These are phyloP conservation scores for Nemoura dubitans DNA, from an alignment of 2,888 invertebrate species.

Conservation along the genomic window DNA sequence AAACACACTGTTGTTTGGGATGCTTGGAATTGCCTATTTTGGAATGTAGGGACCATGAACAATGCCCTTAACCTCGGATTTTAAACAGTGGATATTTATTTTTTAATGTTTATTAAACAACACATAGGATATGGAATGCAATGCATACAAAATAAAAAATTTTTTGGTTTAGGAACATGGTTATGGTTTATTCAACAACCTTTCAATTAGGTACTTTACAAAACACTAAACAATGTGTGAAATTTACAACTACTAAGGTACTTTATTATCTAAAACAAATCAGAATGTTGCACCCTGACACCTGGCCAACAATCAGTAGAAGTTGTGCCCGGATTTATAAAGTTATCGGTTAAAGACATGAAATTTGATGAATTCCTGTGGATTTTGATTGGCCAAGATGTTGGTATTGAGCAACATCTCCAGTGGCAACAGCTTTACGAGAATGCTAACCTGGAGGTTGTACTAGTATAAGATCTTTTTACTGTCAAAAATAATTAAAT, in stretches of 20 bases:
- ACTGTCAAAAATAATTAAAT: background rate
- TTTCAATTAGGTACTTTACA: background rate
- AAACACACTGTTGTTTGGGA: no score
- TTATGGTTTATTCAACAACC: slow-evolving; percentile 7
- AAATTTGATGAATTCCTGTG: no score
- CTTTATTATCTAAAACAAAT: background rate
- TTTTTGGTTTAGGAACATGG: background rate
- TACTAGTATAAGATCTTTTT: background rate
- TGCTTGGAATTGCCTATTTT: no score
- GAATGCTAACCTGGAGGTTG: no score
- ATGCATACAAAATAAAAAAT: background rate
- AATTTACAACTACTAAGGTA: background rate
- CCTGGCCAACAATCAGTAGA: background rate
- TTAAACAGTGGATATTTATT: background rate
- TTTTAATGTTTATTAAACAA: background rate
- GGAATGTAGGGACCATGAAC: no score
- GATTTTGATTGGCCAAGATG: no score
- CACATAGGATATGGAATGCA: background rate
- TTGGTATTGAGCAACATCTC: no score
- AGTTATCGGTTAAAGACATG: no score
- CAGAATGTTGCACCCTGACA: background rate
- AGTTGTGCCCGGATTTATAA: no score
- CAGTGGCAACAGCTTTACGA: no score
- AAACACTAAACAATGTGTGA: background rate
- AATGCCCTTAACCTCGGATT: no score